These are phyloP conservation scores for Laterallus jamaicensis DNA, from an alignment of 2,113 vertebrate species.

Conservation along the genomic window DNA sequence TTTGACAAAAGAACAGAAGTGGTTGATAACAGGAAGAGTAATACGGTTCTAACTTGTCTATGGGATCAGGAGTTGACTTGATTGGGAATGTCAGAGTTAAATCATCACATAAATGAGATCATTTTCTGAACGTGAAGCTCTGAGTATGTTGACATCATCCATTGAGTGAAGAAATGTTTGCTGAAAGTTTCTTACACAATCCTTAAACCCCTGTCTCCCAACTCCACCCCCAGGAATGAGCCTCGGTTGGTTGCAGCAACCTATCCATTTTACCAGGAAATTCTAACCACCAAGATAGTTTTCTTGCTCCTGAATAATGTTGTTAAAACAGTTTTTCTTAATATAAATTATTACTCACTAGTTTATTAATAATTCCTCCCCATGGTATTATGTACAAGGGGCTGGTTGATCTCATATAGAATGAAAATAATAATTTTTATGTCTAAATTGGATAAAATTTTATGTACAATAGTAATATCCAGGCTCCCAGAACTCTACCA, in stretches of 20 bases:
- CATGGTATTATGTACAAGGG: neutral
- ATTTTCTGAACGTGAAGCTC: neutral
- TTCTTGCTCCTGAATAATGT: neutral
- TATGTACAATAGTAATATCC: neutral
- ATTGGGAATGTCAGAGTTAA: neutral
- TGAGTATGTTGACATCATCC: neutral
- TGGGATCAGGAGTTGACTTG: neutral
- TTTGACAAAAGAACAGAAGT: neutral
- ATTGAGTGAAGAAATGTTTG: neutral
- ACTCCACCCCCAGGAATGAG: neutral
- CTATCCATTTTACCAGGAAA: neutral
- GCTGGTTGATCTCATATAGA: neutral
- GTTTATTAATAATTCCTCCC: neutral
- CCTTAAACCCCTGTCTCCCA: no score
- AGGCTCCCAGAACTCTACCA: neutral
- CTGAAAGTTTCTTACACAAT: neutral
- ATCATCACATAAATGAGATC: neutral
- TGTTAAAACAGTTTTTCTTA: neutral
- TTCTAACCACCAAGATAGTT: neutral
- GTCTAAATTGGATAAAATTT: neutral
- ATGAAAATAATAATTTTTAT: neutral
- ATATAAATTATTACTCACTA: neutral
- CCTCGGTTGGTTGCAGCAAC: neutral
- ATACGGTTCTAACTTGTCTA: neutral
- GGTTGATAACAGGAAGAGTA: neutral